phyloP scores from a whole-genome alignment of 1,140 invertebrate genomes.

The Rhizoglyphus robini region DNA sequence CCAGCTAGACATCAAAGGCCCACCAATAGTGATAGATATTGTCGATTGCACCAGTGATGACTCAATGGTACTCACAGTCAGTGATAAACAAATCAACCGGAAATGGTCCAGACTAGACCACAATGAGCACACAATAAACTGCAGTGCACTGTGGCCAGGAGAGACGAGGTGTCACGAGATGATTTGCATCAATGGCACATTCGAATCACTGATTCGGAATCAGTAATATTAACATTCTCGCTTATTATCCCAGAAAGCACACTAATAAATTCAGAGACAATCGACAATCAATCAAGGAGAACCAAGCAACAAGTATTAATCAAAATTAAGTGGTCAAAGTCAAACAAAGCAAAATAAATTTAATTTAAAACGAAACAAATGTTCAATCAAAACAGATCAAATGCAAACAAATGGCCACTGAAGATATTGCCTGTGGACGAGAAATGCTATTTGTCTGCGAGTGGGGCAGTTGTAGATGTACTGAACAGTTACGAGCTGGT shows the following conservation, averaged over 20 bases:
- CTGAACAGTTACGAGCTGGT: too few relatives aligned
- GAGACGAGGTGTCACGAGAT: too few relatives aligned
- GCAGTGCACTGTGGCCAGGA: too few relatives aligned
- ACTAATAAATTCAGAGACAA: not conserved
- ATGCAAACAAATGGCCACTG: not conserved
- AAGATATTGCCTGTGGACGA: not conserved
- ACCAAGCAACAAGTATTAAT: not conserved
- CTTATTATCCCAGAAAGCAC: not conserved
- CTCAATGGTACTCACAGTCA: not conserved
- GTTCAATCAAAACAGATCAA: not conserved
- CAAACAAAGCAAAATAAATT: not conserved
- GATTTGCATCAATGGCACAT: too few relatives aligned
- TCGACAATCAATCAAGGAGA: not conserved
- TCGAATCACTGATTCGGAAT: too few relatives aligned
- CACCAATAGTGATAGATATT: not conserved
- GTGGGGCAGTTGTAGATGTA: too few relatives aligned
- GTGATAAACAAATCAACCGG: slow-evolving; percentile 5
- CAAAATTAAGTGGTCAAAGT: not conserved
- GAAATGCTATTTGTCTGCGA: not conserved
- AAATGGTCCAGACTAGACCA: not conserved
- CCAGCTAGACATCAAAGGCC: not conserved
- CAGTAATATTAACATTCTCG: too few relatives aligned
- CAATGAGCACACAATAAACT: not conserved
- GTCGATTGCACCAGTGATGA: not conserved
- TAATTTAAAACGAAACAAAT: not conserved